These are phyloP conservation scores for Rhinella marina DNA, from an alignment of 2,797 vertebrate species.

Conservation along the genomic window DNA sequence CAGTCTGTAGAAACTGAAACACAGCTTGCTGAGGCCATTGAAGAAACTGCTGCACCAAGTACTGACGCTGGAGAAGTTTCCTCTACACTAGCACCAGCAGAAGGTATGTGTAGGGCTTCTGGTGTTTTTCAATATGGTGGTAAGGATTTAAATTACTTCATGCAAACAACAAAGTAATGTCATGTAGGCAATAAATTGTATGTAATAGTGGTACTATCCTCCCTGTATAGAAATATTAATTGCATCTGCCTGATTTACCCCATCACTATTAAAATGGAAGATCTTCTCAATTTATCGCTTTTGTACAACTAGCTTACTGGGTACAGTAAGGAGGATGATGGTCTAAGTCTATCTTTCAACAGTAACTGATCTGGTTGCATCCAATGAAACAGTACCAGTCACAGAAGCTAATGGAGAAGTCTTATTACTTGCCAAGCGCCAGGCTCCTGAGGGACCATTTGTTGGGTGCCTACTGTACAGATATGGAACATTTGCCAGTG, in stretches of 20 bases:
- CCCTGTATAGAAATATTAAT: too few species aligned
- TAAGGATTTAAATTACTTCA: background rate
- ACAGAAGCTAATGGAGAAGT: conserved; percentile 25
- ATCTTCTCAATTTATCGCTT: too few species aligned
- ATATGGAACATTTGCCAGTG: conserved; percentile 86
- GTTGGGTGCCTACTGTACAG: conserved; percentile 85
- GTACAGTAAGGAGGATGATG: too few species aligned
- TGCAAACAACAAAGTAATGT: too few species aligned
- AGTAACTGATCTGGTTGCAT: background rate
- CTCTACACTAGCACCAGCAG: background rate
- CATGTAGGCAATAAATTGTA: too few species aligned
- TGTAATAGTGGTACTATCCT: too few species aligned
- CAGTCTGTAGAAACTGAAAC: conserved; percentile 34
- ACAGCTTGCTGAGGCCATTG: background rate
- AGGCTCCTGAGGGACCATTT: conserved; percentile 75
- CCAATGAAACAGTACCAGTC: background rate
- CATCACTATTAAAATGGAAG: too few species aligned
- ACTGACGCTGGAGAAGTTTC: background rate
- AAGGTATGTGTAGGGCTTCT: background rate
- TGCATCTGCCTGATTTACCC: too few species aligned
- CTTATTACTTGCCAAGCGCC: conserved; percentile 76
- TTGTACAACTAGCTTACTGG: too few species aligned
- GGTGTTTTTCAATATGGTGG: background rate
- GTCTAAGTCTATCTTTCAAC: background rate
- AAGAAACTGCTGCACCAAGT: background rate